A percentile compares a stretch with the other conserved stretches of the same genome.
Evolutionary conservation across 2,888 invertebrate species (phyloP).

Genomic region (Stomorhina lunata): DNA sequence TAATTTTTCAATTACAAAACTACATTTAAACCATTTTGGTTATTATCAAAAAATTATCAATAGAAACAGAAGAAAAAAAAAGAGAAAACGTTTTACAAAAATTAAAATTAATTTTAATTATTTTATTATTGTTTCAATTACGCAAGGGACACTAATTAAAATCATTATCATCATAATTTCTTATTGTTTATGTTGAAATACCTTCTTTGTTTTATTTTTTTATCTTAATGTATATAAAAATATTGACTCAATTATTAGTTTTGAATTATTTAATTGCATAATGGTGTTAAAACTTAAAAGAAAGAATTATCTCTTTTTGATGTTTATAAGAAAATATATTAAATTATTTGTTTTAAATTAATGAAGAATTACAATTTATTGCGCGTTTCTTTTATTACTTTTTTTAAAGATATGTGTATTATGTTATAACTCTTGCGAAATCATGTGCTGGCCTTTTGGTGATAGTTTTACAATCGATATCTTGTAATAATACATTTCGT

Average conservation of each 20-base stretch:
- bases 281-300: constrained; percentile 25
- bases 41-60: constrained; percentile 3
- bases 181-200: not conserved
- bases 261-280: constrained; percentile 4
- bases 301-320: not conserved
- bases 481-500: not conserved
- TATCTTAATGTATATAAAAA: constrained; percentile 34
- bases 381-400: constrained; percentile 49
- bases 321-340: constrained; percentile 4
- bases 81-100: not conserved
- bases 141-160: not conserved
- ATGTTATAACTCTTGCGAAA: constrained; percentile 3
- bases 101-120: too few species aligned
- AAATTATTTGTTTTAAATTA: constrained; percentile 3
- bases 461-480: constrained; percentile 10
- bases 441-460: constrained; percentile 34
- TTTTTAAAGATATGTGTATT: constrained; percentile 47
- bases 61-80: constrained; percentile 25
- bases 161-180: not conserved
- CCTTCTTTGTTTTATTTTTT: not conserved
- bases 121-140: constrained; percentile 16
- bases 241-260: constrained; percentile 27
- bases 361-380: constrained; percentile 33
- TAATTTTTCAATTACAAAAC: constrained; percentile 39
- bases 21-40: constrained; percentile 3